These are phyloP conservation scores for Elephas maximus DNA, from an alignment of 2,113 vertebrate genomes.

Conservation along the genomic window DNA sequence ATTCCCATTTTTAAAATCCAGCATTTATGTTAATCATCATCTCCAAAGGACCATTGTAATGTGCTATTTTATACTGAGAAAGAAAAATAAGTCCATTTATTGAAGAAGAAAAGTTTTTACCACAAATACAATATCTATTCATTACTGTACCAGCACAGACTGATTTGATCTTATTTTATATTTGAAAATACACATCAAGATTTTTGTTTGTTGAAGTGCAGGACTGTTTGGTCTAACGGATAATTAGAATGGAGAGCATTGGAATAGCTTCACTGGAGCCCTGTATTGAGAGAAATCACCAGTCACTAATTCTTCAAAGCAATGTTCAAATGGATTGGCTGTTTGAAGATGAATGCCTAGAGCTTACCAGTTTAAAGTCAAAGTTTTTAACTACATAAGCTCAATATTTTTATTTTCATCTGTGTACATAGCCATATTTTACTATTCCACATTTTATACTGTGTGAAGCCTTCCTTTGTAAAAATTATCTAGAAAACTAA, in stretches of 20 bases:
- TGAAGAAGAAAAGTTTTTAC: not conserved
- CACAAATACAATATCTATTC: not conserved
- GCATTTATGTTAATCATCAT: not conserved
- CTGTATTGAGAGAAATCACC: not conserved
- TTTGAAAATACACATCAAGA: not conserved
- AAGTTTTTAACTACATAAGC: not conserved
- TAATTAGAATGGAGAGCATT: not conserved
- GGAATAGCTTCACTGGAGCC: not conserved
- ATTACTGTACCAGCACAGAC: not conserved
- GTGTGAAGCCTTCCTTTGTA: not conserved
- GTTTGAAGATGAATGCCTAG: not conserved
- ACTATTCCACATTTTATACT: not conserved
- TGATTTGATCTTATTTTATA: not conserved
- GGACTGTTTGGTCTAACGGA: not conserved
- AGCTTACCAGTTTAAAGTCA: not conserved
- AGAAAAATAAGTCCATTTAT: not conserved
- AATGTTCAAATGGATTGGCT: not conserved
- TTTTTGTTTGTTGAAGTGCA: not conserved
- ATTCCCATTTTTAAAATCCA: not conserved
- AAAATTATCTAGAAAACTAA: not conserved
- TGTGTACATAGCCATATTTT: not conserved
- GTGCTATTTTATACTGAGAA: not conserved
- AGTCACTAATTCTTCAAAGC: not conserved
- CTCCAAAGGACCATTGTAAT: not conserved
- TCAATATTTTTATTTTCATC: constrained; percentile 42